Conservation (phyloP, 2,113 vertebrate genomes). For the Ondatra zibethicus region DNA sequence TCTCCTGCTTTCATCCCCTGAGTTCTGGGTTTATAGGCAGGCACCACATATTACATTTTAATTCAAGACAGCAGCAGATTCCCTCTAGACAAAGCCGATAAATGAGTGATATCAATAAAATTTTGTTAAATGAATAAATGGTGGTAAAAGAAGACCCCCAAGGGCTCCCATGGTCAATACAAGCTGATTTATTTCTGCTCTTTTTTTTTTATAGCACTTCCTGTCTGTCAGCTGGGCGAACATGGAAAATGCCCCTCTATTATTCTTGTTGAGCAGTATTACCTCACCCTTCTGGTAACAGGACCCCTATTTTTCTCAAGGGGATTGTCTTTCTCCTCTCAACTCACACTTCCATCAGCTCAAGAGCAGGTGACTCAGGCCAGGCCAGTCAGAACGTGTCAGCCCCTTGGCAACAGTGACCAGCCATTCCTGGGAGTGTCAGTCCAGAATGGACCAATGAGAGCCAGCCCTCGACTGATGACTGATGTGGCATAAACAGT, state of each 20-base stretch:
- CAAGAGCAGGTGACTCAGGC: background rate
- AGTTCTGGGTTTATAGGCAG: background rate
- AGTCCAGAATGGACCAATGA: background rate
- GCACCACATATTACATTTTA: background rate
- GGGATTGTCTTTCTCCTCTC: background rate
- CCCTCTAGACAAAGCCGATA: slow-evolving; percentile 37
- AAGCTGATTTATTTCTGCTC: background rate
- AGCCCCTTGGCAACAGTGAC: background rate
- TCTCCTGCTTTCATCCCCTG: background rate
- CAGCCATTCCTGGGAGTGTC: background rate
- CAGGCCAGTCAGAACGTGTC: slow-evolving; percentile 19
- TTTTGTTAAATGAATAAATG: slow-evolving; percentile 53
- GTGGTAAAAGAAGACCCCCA: background rate
- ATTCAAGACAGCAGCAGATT: slow-evolving; percentile 37
- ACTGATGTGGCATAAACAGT: background rate
- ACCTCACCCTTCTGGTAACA: slow-evolving; percentile 21
- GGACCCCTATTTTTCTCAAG: background rate
- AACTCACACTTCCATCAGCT: background rate
- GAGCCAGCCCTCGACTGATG: background rate
- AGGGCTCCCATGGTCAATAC: background rate
- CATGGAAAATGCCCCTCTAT: slow-evolving; percentile 14
- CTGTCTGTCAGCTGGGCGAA: slow-evolving; percentile 41
- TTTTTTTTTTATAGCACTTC: background rate
- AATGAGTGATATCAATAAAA: slow-evolving; percentile 51
- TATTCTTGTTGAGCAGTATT: slow-evolving; percentile 30